These are phyloP conservation scores for Kradibia gibbosae DNA, from an alignment of 1,140 invertebrate genomes.

Conservation along the genomic window DNA sequence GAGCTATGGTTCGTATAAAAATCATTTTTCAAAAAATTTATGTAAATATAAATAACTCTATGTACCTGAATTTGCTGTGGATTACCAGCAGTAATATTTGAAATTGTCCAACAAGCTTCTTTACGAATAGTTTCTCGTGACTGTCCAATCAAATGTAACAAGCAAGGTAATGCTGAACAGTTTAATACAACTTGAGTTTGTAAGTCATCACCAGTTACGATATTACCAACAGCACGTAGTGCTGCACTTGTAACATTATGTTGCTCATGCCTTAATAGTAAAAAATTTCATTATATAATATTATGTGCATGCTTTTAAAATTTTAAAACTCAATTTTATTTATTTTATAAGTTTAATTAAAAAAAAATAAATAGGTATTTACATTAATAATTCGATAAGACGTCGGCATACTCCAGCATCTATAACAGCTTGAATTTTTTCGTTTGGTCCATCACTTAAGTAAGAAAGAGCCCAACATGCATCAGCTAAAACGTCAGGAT, in stretches of 20 bases:
- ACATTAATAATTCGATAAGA: constrained; percentile 95
- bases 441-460: constrained; percentile 96
- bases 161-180: constrained; percentile 89
- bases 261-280: constrained; percentile 82
- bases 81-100: constrained; percentile 98
- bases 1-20: background rate
- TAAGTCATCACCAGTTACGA: constrained; percentile 97
- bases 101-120: constrained; percentile 98
- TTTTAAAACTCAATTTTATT: background rate
- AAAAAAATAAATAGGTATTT: constrained; percentile 59
- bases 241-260: constrained; percentile 96
- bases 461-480: constrained; percentile 92
- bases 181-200: constrained; percentile 97
- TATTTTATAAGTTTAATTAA: constrained; percentile 36
- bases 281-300: constrained; percentile 17
- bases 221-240: constrained; percentile 95
- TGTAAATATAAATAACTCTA: constrained; percentile 8
- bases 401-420: constrained; percentile 95
- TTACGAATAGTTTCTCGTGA: constrained; percentile 91
- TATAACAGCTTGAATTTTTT: constrained; percentile 98
- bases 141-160: constrained; percentile 86
- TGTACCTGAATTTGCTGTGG: constrained; percentile 89
- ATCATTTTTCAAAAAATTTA: background rate
- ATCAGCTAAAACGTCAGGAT: constrained; percentile 94
- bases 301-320: too few species aligned